phyloP scores from a whole-genome alignment of 2,113 vertebrate genomes.

The Thunnus thynnus region DNA sequence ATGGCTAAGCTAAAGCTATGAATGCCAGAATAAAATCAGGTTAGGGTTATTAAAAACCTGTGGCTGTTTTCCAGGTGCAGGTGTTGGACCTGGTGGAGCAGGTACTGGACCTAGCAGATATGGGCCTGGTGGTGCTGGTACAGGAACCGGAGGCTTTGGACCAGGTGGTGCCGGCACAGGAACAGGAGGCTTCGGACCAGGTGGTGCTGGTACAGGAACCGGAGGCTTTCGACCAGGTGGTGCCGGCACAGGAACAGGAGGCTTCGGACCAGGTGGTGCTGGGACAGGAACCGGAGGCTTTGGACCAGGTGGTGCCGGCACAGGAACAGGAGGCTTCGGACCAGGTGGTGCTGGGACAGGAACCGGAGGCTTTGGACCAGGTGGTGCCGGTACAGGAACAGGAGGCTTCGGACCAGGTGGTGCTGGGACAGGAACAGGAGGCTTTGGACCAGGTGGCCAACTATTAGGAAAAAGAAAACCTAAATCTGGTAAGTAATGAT shows the following conservation, averaged over 20 bases:
- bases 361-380: conserved; percentile 9
- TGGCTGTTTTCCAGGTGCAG: conserved; percentile 27
- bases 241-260: conserved; percentile 15
- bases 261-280: conserved; percentile 18
- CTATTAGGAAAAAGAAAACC: conserved; percentile 73
- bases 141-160: conserved; percentile 8
- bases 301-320: conserved; percentile 29
- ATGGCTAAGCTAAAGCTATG: too few relatives aligned
- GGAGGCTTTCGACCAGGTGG: conserved; percentile 57
- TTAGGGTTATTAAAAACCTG: neutral
- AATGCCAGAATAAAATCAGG: neutral
- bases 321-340: conserved; percentile 23
- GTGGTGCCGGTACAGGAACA: conserved; percentile 22
- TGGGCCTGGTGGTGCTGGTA: conserved; percentile 27
- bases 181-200: conserved; percentile 20
- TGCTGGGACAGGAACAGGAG: conserved; percentile 40
- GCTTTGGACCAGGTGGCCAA: conserved; percentile 39
- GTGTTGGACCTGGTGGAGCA: conserved; percentile 22
- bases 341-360: neutral
- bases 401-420: conserved; percentile 47
- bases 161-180: conserved; percentile 23
- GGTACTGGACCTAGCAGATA: conserved; percentile 22
- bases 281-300: conserved; percentile 33
- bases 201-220: conserved; percentile 34
- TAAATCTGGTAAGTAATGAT: conserved; percentile 68